These are phyloP conservation scores for Callocephalon fimbriatum DNA, from an alignment of 2,113 vertebrate genomes.

Conservation along the genomic window DNA sequence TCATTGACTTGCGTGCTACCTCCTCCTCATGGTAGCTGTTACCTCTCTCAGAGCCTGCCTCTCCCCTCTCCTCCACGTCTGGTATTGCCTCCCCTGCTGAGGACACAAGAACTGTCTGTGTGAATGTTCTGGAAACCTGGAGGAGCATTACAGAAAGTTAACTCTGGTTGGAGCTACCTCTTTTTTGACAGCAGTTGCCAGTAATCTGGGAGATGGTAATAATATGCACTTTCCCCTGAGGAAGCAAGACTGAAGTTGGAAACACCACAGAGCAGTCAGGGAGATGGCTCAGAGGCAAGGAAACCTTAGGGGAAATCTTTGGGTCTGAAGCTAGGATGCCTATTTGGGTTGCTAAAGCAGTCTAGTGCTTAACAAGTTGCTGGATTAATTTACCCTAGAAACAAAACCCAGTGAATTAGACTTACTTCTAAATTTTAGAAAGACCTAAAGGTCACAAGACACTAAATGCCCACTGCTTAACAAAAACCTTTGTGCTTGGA, in stretches of 20 bases:
- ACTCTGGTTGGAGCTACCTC: not conserved
- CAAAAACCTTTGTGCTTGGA: not conserved
- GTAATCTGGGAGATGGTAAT: not conserved
- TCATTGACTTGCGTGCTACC: accelerated
- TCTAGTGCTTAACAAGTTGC: not conserved
- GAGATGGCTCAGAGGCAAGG: not conserved
- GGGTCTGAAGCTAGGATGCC: not conserved
- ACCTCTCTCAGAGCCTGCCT: not conserved
- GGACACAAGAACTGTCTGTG: accelerated
- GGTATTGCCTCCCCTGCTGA: not conserved
- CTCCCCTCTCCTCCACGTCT: not conserved
- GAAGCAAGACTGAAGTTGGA: not conserved
- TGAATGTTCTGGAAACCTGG: not conserved
- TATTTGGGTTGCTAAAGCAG: not conserved
- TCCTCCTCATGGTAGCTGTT: not conserved
- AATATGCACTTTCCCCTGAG: not conserved
- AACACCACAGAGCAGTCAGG: not conserved
- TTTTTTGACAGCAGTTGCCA: not conserved
- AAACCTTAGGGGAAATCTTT: not conserved
- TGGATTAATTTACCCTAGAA: not conserved
- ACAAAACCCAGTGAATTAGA: not conserved
- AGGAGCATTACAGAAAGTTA: not conserved
- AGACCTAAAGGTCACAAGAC: not conserved
- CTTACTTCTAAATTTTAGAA: not conserved
- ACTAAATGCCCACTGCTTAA: not conserved